These are phyloP conservation scores for Pachyseris speciosa DNA, from an alignment of 64 coral and sea anemone genomes.

Conservation along the genomic window DNA sequence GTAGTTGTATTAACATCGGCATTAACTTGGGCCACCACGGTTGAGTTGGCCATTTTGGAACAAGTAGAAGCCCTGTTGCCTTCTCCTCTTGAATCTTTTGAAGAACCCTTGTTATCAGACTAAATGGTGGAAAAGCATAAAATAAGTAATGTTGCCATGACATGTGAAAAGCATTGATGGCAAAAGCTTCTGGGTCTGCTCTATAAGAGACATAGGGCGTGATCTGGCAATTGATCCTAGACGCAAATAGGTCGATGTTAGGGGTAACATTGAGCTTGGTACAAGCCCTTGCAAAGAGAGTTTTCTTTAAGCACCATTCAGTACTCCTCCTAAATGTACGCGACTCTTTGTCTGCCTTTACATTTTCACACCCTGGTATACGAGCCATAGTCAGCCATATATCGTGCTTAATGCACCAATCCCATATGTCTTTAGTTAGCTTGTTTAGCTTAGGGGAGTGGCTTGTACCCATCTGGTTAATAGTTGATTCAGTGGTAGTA, in stretches of 20 bases:
- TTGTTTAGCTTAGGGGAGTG: conserved; percentile 57
- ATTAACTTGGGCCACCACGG: conserved; percentile 35
- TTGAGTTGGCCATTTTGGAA: conserved; percentile 56
- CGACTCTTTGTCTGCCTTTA: conserved; percentile 57
- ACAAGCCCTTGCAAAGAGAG: background rate
- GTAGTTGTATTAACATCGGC: background rate
- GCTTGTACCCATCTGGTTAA: conserved; percentile 61
- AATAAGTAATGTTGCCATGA: conserved; percentile 21
- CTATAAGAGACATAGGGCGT: background rate
- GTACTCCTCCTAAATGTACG: conserved; percentile 3
- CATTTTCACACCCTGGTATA: conserved; percentile 31
- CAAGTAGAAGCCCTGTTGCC: conserved; percentile 34
- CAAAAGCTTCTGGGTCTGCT: no score
- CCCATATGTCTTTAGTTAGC: conserved; percentile 41
- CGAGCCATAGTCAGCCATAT: conserved; percentile 59
- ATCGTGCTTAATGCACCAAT: conserved; percentile 36
- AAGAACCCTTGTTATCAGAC: conserved; percentile 20
- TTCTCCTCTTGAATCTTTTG: conserved; percentile 33
- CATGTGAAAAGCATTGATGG: conserved; percentile 15
- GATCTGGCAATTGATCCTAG: conserved; percentile 19
- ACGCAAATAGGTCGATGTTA: conserved; percentile 42
- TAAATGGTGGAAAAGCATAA: conserved; percentile 53
- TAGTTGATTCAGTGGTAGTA: conserved; percentile 39
- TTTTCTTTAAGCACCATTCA: conserved; percentile 64
- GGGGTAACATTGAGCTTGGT: conserved; percentile 19